Percentiles rank a stretch among this genome's conserved stretches.
Evolutionary conservation across 2,797 vertebrate genomes (phyloP).

Genomic region (Fistularia tabacaria): DNA sequence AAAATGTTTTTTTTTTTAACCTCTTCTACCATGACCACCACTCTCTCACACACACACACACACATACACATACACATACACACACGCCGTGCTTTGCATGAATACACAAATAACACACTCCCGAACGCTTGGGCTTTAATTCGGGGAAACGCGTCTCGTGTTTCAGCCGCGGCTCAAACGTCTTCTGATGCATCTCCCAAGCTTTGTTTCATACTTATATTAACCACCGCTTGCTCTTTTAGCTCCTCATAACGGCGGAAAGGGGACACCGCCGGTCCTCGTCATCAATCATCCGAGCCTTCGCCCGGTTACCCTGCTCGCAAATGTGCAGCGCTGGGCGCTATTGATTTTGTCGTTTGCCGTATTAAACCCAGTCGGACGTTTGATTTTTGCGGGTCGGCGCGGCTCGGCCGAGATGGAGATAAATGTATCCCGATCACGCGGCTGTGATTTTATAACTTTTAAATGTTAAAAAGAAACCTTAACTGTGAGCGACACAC

Average conservation of each 20-base stretch:
- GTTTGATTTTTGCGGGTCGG: slow-evolving; percentile 44
- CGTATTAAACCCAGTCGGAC: slow-evolving; percentile 42
- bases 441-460: not conserved
- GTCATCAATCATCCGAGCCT: slow-evolving; percentile 64
- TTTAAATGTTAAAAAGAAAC: not conserved
- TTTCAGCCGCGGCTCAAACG: slow-evolving; percentile 65
- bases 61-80: no score
- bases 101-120: slow-evolving; percentile 4
- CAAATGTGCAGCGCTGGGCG: slow-evolving; percentile 44
- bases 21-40: no score
- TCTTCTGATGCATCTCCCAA: slow-evolving; percentile 47
- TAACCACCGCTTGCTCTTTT: slow-evolving; percentile 48
- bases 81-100: not conserved
- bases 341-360: slow-evolving; percentile 53
- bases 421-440: slow-evolving; percentile 31
- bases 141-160: slow-evolving; percentile 25
- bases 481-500: no score
- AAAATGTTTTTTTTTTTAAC: no score
- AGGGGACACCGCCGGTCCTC: slow-evolving; percentile 51
- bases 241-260: slow-evolving; percentile 48
- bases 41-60: no score
- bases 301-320: slow-evolving; percentile 55
- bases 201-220: slow-evolving; percentile 64
- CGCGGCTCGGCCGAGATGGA: slow-evolving; percentile 7
- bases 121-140: slow-evolving; percentile 14